A percentile compares a stretch with the other conserved stretches of the same genome.
These are phyloP conservation scores for Schizopygopsis malacanthus DNA, from an alignment of 2,797 vertebrate genomes.

Conservation along the genomic window DNA sequence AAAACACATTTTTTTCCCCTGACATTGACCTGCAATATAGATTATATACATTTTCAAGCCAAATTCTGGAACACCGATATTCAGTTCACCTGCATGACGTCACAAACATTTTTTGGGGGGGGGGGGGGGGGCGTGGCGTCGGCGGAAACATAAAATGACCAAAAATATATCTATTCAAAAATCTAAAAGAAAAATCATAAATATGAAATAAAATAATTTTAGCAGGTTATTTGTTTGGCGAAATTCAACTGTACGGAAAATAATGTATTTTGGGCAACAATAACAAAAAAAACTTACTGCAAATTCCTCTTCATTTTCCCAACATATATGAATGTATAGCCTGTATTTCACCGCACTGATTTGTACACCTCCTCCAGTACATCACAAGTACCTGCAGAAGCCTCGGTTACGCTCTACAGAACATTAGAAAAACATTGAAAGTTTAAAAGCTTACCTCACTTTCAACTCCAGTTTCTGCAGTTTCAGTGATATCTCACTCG, in stretches of 20 bases:
- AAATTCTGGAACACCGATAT: neutral
- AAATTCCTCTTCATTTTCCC: neutral
- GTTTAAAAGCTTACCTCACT: neutral
- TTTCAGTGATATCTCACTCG: slow-evolving; percentile 10
- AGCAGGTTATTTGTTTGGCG: neutral
- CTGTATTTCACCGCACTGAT: neutral
- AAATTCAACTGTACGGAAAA: neutral
- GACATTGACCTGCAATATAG: too few species aligned
- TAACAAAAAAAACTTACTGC: neutral
- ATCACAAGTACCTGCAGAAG: neutral
- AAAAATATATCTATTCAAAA: neutral
- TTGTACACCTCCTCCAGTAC: neutral
- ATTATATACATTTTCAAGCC: neutral
- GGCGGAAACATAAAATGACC: neutral
- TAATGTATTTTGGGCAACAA: neutral
- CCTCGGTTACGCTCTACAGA: neutral
- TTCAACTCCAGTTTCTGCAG: neutral
- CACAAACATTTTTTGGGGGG: neutral
- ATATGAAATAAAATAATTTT: neutral
- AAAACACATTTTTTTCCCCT: neutral
- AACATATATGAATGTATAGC: neutral
- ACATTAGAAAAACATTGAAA: neutral
- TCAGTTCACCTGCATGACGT: slow-evolving; percentile 24
- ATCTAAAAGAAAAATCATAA: neutral
- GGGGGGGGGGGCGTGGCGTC: neutral